Conservation (phyloP, 2,888 invertebrate genomes). For the Dicyrtomina minuta region DNA sequence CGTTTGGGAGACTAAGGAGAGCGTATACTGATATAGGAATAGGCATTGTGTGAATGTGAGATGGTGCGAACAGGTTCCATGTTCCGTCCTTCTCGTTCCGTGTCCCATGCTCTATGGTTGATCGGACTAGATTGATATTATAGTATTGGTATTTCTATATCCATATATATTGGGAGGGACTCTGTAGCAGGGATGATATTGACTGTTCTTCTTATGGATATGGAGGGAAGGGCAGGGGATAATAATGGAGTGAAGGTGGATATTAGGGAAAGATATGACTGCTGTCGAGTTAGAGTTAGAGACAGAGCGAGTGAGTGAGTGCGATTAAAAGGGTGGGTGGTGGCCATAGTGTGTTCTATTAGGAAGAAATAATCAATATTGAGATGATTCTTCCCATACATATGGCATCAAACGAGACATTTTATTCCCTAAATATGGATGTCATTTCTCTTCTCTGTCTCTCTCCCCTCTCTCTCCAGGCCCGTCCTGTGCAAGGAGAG, state of each 20-base stretch:
- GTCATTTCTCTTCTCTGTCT: constrained; percentile 43
- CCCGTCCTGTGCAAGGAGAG: neutral
- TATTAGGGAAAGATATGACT: constrained; percentile 4
- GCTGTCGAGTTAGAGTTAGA: constrained; percentile 12
- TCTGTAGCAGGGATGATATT: too few relatives aligned
- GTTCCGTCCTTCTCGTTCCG: too few relatives aligned
- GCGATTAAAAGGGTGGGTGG: constrained; percentile 47
- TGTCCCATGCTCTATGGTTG: too few relatives aligned
- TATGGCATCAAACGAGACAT: constrained; percentile 43
- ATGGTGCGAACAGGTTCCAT: too few relatives aligned
- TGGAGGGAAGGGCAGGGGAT: neutral
- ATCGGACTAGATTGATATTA: too few relatives aligned
- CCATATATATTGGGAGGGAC: too few relatives aligned
- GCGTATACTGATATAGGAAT: too few relatives aligned
- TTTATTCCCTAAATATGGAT: constrained; percentile 47
- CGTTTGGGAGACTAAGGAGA: too few relatives aligned
- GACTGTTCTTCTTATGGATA: neutral
- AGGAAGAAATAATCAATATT: constrained; percentile 53
- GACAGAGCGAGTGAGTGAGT: constrained; percentile 13
- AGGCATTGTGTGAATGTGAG: too few relatives aligned
- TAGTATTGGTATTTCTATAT: too few relatives aligned
- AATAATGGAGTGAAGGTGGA: neutral
- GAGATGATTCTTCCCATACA: constrained; percentile 50
- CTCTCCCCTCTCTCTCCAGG: too few relatives aligned
- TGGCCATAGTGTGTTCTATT: constrained; percentile 22